Evolutionary conservation across 2,888 invertebrate genomes (phyloP), one percentile per base, ranked within the genome.

Genomic region (Ellobium chinense): DNA sequence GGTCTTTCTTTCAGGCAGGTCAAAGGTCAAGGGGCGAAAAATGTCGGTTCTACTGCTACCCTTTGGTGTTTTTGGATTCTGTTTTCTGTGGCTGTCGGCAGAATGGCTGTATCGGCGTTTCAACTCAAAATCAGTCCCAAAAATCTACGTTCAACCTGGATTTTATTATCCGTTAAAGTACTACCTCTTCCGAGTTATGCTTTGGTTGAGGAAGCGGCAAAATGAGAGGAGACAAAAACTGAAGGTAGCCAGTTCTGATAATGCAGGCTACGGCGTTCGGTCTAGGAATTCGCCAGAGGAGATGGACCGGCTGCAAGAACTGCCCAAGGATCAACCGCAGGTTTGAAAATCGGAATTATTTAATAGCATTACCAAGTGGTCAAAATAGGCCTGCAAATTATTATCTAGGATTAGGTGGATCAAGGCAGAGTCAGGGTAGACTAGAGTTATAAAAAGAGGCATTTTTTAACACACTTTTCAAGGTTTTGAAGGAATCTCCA

Each of bases 91-190:
- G 68, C 39, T 68, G 5, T 18, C 37, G 9, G 31, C 39, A 29
- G 39, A 68, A 39, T 68, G 68, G 68, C 3, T 68, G 18, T 2
- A 12, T 24, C 36, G 39, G 3, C 34, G 21, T 21, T 37, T 37
- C 27, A 27, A 1, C 14, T n/a, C 56, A 31, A 31, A 18, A 24
- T 27, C 58, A 18, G 58, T 68, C 36, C 66, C 58, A n/a, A 66
- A 58, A 36, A 56, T 66, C 27, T 76, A 76, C 27, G 27, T 24
- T 24, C 76, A 76, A 18, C 76, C 76, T n/a, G 66, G 79, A 3
- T 73, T 79, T n/a, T 95, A 95, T 94, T 95, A 94, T 90, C 94
- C 94, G 82, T 73, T 95, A 39, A 96, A 96, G 91, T 95, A 95
- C 92, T 91, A 91, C 0, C 56, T 94, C 21, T 95, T 95, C 85